Base-by-base conservation (phyloP, 2,797 vertebrate genomes). In the Tokudaia muenninki region DNA sequence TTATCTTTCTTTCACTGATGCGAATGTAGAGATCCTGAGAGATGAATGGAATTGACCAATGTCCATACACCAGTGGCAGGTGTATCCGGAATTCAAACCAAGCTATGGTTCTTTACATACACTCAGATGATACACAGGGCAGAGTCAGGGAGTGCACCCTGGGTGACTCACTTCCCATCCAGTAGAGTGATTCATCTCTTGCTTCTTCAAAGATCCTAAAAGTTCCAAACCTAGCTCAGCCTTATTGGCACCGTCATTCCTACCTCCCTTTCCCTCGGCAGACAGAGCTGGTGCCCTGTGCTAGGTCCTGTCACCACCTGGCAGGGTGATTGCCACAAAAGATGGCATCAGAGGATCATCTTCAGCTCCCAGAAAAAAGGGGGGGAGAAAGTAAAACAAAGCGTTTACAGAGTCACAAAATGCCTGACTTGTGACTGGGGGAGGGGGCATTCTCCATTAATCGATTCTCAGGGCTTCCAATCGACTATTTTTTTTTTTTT, bases 281-380 rank as follows among this genome's bases (percentile, higher is more conserved):
- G 70, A 61, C 6, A 3, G 11, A 14, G 3, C 72, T 57, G 26
- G 3, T 52, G 55, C 41, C 8, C 31, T 17, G 0, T 12, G 5
- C 1, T 61, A 0, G 0, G 34, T 67, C 81, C 19, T 37, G 11
- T 41, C 87, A 17, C 55, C 59, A 21, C 86, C 82, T 0, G 0
- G 61, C 41, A 41, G 7, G 47, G n/a, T 91, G 84, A 59, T 52
- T 81, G 77, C 65, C 87, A 87, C 41, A 41, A 37, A 47, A 88
- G 47, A 78, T 74, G 81, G 70, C 78, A 65, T 94, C 59, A 63
- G 94, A 90, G 87, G 91, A 77, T 24, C 4, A 50, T n/a, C 77
- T n/a, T 83, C 7, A 0, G 44, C 57, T 90, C 29, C 82, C 44
- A 4, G 47, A 72, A 93, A 70, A 22, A 41, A 41, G 41, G 41